Evolutionary conservation across 2,113 vertebrate species (phyloP), one percentile per base, ranked within the genome.

Genomic region (Bufo bufo): DNA sequence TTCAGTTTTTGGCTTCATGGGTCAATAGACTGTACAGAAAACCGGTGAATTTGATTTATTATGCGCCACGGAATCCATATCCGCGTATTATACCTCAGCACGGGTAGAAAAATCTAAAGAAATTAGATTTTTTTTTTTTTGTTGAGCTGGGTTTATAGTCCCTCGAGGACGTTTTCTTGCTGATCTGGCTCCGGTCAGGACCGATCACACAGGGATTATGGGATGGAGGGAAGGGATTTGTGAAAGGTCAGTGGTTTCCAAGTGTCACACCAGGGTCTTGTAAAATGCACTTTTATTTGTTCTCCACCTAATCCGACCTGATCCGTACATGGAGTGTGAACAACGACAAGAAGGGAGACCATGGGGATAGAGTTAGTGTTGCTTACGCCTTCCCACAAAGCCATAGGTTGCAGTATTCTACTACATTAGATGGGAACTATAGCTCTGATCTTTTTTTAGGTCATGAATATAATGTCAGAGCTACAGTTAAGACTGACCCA

Each of bases 221-320:
- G 43, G 71, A 74, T 17, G 2, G 14, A 74, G 45, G 43, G 49
- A 49, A 49, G 9, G 45, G 71, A 74, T 74, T 74, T 74, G 71
- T 74, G 71, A 74, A 74, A 74, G 43, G 71, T 74, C 71, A 74
- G 71, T 19, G 71, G 71, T 74, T 74, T 74, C 47, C 71, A 74
- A 74, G 71, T 47, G 49, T 74, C 71, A 74, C 71, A 49, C 43
- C 71, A 9, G 71, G 45, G 71, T 74, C 71, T 49, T 47, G 71
- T 43, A 45, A 45, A 13, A 47, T 8, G 13, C 6, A 49, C 43
- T 74, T 33, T 72, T 72, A 72, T 72, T 74, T 74, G 45, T 74
- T 74, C 47, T 47, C 16, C 45, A 47, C 2, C 43, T 74, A 74
- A 74, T 74, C 71, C 71, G 5, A 14, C 71, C 71, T 74, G 71